A percentile compares a stretch with the other conserved stretches of the same genome.
phyloP scores from a whole-genome alignment of 2,888 invertebrate genomes.

The Spodoptera littoralis region DNA sequence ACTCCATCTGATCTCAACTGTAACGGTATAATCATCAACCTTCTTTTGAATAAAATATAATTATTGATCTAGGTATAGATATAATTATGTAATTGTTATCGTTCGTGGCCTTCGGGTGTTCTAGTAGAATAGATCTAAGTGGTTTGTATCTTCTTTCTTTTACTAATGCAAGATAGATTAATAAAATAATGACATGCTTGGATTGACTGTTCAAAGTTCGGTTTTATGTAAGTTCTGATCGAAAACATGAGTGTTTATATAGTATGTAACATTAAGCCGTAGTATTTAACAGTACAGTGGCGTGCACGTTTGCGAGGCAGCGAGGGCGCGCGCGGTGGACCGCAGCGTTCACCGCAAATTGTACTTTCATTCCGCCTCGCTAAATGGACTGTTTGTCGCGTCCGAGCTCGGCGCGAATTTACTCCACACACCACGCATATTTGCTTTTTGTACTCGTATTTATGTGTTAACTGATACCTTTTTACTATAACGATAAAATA shows the following conservation, averaged over 20 bases:
- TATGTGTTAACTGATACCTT: conserved; percentile 48
- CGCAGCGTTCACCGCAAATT: conserved; percentile 73
- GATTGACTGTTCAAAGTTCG: conserved; percentile 1
- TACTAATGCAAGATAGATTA: not conserved
- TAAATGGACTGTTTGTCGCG: conserved; percentile 73
- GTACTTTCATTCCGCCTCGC: conserved; percentile 75
- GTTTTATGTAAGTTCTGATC: conserved; percentile 28
- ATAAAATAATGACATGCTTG: not conserved
- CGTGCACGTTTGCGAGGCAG: conserved; percentile 36
- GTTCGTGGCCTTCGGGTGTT: conserved; percentile 10
- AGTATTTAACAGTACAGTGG: conserved; percentile 38
- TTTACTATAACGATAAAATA: conserved; percentile 35
- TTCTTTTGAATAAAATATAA: conserved; percentile 14
- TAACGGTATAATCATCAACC: not conserved
- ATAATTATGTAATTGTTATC: not conserved
- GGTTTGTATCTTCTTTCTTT: not conserved
- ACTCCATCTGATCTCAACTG: conserved; percentile 10
- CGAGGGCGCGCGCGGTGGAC: conserved; percentile 52
- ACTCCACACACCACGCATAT: conserved; percentile 45
- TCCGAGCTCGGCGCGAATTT: conserved; percentile 53
- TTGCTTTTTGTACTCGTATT: conserved; percentile 51
- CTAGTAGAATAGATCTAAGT: conserved; percentile 1
- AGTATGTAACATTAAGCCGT: conserved; percentile 36
- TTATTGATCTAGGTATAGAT: not conserved
- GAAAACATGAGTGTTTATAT: conserved; percentile 27